Evolutionary conservation across 1,140 invertebrate genomes (phyloP), one percentile per base, ranked within the genome.

Genomic region (Heliothis virescens): DNA sequence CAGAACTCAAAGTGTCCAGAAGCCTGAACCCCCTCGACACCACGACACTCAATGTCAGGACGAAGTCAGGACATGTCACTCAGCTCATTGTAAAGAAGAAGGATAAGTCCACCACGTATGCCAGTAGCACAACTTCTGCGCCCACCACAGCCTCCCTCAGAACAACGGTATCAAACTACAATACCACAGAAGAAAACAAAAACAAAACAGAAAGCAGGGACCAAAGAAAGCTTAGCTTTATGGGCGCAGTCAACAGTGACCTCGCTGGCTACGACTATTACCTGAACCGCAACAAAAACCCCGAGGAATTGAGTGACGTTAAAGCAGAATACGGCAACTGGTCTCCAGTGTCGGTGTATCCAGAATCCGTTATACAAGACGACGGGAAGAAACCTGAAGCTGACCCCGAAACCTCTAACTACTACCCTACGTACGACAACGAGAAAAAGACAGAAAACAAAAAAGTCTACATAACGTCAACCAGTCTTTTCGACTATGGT

Each of bases 41-140:
- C 26, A 96, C 97, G 85, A 97, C 97, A 11, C 88, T 98, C 11
- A 97, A 96, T 86, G 96, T 98, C 0, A 95, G 96, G 76, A 97
- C 97, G 0, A 96, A 96, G 86, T 96, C 96, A 13, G 97, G 97
- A 11, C 96, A 96, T 60, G 87, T 97, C 1, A 97, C 97, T 0
- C 97, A 97, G 79, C 92, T 98, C 12, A 96, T 98, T 50, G 97
- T 98, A 1, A 98, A 97, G 88, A 96, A 97, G 88, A 96, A 96
- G 76, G 96, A 96, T 69, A 94, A 92, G 79, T 83, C 89, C 2
- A 92, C 93, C 41, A 91, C 89, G 1, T 80, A 82, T 60, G 79
- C 77, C 3, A 90, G 86, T 73, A 90, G 86, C 67, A 90, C 92
- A 0, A 90, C 90, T 10, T 59, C 79, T 34, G 80, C 89, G n/a